These are phyloP conservation scores for Teleopsis dalmanni DNA, from an alignment of 1,140 invertebrate genomes.

Conservation along the genomic window DNA sequence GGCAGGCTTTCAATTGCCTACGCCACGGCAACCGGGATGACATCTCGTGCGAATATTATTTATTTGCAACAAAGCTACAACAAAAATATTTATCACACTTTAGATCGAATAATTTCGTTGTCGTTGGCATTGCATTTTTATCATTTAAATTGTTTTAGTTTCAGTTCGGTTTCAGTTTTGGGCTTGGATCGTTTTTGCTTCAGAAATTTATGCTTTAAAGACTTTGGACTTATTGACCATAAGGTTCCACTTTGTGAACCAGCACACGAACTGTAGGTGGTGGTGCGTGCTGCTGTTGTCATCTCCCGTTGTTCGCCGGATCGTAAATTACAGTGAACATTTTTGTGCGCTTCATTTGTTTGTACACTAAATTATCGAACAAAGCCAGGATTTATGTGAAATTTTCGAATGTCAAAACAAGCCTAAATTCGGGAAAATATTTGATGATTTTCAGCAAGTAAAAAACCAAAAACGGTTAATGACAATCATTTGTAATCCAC, in stretches of 20 bases:
- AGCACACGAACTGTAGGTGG: conserved; percentile 2
- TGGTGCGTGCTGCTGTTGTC: conserved; percentile 12
- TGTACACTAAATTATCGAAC: conserved; percentile 16
- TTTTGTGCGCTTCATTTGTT: conserved; percentile 9
- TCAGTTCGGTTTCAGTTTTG: too few relatives aligned
- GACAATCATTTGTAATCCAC: too few relatives aligned
- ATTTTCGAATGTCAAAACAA: conserved; percentile 14
- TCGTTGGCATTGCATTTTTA: background rate
- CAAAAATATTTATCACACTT: conserved; percentile 14
- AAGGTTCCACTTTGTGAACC: background rate
- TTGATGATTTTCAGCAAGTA: too few relatives aligned
- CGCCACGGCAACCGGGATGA: too few relatives aligned
- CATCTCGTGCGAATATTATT: conserved; percentile 20
- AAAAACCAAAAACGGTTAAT: too few relatives aligned
- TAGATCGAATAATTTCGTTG: background rate
- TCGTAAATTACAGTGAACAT: conserved; percentile 10
- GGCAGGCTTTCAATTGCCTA: too few relatives aligned
- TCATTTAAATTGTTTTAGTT: too few relatives aligned
- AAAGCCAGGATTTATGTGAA: conserved; percentile 8
- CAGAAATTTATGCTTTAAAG: too few relatives aligned
- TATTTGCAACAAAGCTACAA: conserved; percentile 11
- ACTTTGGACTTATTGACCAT: conserved; percentile 2
- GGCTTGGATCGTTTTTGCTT: too few relatives aligned
- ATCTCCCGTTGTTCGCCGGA: conserved; percentile 15
- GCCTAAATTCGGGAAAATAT: too few relatives aligned